phyloP scores from a whole-genome alignment of 1,140 invertebrate genomes.

The Spodoptera litura region DNA sequence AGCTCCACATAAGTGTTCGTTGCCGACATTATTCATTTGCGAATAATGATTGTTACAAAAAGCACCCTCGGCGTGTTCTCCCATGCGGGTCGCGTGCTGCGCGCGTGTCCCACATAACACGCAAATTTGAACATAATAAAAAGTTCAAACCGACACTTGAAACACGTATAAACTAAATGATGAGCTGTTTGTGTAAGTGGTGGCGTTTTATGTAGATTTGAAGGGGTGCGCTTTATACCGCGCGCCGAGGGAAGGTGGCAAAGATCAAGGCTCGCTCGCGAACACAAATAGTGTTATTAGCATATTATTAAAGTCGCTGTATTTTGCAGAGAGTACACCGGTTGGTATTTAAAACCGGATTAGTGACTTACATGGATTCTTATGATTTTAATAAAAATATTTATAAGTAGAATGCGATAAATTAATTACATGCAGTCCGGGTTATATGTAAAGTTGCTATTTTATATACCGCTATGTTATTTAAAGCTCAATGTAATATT shows the following conservation, averaged over 20 bases:
- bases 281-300: conserved; percentile 67
- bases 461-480: background rate
- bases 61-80: conserved; percentile 54
- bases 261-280: conserved; percentile 65
- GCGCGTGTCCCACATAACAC: conserved; percentile 81
- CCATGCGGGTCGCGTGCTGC: conserved; percentile 78
- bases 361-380: conserved; percentile 58
- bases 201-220: conserved; percentile 51
- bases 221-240: conserved; percentile 58
- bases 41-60: conserved; percentile 64
- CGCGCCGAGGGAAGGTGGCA: conserved; percentile 69
- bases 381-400: conserved; percentile 57
- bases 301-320: conserved; percentile 68
- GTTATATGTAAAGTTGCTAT: conserved; percentile 1
- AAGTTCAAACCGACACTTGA: conserved; percentile 67
- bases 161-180: conserved; percentile 62
- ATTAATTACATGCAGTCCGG: conserved; percentile 11
- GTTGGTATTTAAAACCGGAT: conserved; percentile 81
- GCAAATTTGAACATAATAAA: conserved; percentile 79
- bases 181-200: conserved; percentile 61
- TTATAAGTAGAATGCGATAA: conserved; percentile 35
- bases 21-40: conserved; percentile 53
- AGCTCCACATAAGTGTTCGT: conserved; percentile 42
- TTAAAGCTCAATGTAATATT: background rate
- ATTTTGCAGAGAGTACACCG: conserved; percentile 66